Conservation (phyloP, 37 sponge, comb jelly and placozoan genomes). For the Chondrilla cf. caribensis region DNA sequence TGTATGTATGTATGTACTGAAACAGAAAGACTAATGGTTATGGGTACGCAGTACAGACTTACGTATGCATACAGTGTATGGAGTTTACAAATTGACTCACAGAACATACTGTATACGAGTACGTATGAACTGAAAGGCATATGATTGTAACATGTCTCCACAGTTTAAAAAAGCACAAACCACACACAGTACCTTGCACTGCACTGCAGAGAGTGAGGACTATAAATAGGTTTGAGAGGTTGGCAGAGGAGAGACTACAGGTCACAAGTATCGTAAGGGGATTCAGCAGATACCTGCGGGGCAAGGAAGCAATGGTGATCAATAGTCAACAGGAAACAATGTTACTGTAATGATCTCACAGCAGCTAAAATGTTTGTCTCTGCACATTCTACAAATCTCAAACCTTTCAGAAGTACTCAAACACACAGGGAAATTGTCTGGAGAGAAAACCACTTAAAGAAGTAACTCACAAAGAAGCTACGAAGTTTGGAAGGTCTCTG, state of each 20-base stretch:
- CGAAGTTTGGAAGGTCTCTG: constrained; percentile 36
- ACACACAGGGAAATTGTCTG: no score
- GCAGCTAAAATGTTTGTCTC: no score
- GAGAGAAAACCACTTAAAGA: no score
- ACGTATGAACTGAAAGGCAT: no score
- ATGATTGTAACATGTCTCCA: no score
- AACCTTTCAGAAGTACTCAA: background rate
- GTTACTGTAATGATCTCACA: background rate
- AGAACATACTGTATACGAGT: no score
- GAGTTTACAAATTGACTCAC: no score
- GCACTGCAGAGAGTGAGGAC: constrained; percentile 42
- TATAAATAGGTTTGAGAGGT: constrained; percentile 49
- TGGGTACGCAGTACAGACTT: no score
- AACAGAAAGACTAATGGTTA: background rate
- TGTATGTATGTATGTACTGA: background rate
- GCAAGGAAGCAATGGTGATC: background rate
- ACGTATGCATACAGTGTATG: no score
- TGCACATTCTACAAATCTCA: background rate
- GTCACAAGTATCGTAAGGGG: constrained; percentile 78
- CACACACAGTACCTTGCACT: constrained; percentile 53
- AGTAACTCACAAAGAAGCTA: constrained; percentile 53
- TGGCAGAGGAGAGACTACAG: constrained; percentile 59
- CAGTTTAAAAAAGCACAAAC: no score
- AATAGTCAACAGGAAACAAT: background rate
- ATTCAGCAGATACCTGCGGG: constrained; percentile 76